A percentile compares a stretch with the other conserved stretches of the same genome.
These are phyloP conservation scores for Drosophila lacicola DNA, from an alignment of 2,888 invertebrate genomes.

Conservation along the genomic window DNA sequence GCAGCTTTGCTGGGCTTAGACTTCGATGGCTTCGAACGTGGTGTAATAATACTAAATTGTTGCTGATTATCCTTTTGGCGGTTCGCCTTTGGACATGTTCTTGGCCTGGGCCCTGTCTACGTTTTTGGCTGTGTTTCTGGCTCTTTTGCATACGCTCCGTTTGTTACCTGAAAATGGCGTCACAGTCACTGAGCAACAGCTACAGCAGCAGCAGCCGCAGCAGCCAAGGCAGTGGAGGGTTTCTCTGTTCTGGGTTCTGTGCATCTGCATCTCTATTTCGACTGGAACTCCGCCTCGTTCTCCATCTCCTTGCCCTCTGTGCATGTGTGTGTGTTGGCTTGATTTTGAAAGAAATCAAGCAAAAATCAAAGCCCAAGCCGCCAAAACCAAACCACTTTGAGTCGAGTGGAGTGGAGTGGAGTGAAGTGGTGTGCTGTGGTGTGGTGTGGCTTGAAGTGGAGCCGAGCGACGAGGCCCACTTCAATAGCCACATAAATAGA, in stretches of 20 bases:
- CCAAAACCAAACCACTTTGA: constrained; percentile 43
- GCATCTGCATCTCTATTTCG: constrained; percentile 74
- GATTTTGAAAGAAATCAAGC: constrained; percentile 84
- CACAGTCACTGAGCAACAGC: constrained; percentile 76
- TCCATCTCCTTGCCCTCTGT: not conserved
- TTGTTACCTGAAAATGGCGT: constrained; percentile 79
- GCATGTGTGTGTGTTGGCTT: constrained; percentile 35
- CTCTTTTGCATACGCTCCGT: constrained; percentile 70
- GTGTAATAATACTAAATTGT: constrained; percentile 85
- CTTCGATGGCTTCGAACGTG: constrained; percentile 80
- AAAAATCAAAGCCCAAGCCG: constrained; percentile 84
- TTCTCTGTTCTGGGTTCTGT: constrained; percentile 19
- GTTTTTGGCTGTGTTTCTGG: constrained; percentile 26
- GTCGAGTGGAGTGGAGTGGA: constrained; percentile 32
- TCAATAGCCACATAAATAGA: constrained; percentile 79
- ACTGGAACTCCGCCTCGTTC: constrained; percentile 22
- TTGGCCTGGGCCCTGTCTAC: constrained; percentile 38
- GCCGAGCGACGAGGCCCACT: constrained; percentile 54
- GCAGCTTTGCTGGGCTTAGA: constrained; percentile 28
- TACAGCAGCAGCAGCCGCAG: constrained; percentile 44
- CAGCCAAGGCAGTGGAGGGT: constrained; percentile 23
- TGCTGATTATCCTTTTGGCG: constrained; percentile 85
- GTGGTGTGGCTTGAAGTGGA: constrained; percentile 17
- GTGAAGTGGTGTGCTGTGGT: constrained; percentile 21
- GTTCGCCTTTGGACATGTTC: constrained; percentile 80